Percentiles rank a stretch among this genome's conserved stretches.
These are phyloP conservation scores for Rousettus leschenaultii DNA, from an alignment of 2,113 vertebrate genomes.

Conservation along the genomic window DNA sequence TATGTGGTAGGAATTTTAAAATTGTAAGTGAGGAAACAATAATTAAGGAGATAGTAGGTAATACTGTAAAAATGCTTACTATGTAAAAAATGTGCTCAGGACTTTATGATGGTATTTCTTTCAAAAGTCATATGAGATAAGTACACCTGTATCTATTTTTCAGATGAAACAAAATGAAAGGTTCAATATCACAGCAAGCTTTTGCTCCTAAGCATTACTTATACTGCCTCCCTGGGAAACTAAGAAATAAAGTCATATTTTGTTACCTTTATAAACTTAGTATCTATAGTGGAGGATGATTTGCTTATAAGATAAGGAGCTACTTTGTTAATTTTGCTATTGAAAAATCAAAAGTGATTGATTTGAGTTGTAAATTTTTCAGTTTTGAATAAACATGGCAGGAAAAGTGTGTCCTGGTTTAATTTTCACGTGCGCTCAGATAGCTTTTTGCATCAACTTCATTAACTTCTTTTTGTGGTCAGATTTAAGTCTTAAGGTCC, in stretches of 20 bases:
- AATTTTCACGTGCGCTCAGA: conserved; percentile 20
- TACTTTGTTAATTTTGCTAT: conserved; percentile 14
- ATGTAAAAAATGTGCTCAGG: background rate
- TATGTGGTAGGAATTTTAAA: background rate
- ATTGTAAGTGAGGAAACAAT: background rate
- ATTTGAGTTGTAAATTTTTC: conserved; percentile 16
- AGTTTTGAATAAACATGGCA: background rate
- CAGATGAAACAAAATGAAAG: conserved; percentile 23
- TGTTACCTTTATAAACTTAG: background rate
- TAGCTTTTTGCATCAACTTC: conserved; percentile 2
- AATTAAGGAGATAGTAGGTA: background rate
- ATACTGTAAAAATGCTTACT: background rate
- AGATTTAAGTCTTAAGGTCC: conserved; percentile 4
- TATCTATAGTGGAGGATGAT: background rate
- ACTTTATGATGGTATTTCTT: background rate
- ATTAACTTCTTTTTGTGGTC: conserved; percentile 27
- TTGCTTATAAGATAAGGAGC: background rate
- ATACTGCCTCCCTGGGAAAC: background rate
- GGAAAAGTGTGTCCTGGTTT: background rate
- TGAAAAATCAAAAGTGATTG: background rate
- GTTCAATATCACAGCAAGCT: background rate
- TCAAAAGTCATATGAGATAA: background rate
- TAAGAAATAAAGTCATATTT: background rate
- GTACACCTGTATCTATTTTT: background rate
- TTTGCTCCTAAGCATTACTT: background rate